Percentiles rank a stretch among this genome's conserved stretches.
These are phyloP conservation scores for Drosophila tsacasi DNA, from an alignment of 1,140 invertebrate genomes.

Conservation along the genomic window DNA sequence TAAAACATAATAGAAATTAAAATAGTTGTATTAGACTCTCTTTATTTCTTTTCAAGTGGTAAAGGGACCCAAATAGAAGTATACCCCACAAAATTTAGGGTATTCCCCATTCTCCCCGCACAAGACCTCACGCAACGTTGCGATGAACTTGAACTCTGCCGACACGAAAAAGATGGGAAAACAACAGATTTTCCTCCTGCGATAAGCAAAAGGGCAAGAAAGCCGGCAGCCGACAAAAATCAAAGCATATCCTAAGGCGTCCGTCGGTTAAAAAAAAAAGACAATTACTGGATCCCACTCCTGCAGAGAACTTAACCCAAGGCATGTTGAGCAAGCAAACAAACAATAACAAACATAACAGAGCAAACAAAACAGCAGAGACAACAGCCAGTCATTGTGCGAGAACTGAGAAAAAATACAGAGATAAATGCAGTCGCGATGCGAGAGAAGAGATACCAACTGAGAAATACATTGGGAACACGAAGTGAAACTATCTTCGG, in stretches of 20 bases:
- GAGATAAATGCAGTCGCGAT: constrained; percentile 47
- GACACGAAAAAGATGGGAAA: not conserved
- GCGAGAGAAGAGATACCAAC: constrained; percentile 32
- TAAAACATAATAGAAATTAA: not conserved
- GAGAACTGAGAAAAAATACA: constrained; percentile 13
- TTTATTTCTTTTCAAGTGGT: no score
- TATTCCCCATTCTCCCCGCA: not conserved
- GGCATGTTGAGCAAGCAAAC: constrained; percentile 62
- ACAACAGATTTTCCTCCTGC: constrained; percentile 25
- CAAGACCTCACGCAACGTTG: constrained; percentile 37
- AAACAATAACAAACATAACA: constrained; percentile 59
- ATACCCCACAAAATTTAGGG: not conserved
- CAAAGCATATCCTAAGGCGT: constrained; percentile 71
- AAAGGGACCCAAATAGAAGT: no score
- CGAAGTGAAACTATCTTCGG: no score
- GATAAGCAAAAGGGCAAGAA: constrained; percentile 35
- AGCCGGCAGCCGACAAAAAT: constrained; percentile 44
- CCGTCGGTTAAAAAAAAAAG: constrained; percentile 29
- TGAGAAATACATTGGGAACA: constrained; percentile 11
- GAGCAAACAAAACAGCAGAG: constrained; percentile 41
- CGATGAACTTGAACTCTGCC: constrained; percentile 62
- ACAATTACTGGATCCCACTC: constrained; percentile 39
- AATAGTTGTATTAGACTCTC: no score
- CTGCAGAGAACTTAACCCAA: not conserved
- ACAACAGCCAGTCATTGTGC: constrained; percentile 53